Percentiles rank a stretch among this genome's conserved stretches.
Evolutionary conservation across 2,797 vertebrate genomes (phyloP).

Genomic region (Microchirus variegatus): DNA sequence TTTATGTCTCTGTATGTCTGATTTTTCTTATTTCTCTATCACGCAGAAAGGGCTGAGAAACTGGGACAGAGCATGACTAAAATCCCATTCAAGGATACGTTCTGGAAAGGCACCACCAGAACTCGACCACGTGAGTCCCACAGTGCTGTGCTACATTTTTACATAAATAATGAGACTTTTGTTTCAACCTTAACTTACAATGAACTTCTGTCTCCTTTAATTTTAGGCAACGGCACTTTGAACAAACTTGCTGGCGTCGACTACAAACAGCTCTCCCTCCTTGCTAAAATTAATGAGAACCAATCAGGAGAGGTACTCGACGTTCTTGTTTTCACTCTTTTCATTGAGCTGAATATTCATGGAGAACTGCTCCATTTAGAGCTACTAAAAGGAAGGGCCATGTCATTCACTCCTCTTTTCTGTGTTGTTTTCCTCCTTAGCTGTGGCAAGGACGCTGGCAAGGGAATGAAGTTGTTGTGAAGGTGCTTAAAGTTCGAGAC

Average conservation of each 20-base stretch:
- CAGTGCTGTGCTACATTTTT: constrained; percentile 6
- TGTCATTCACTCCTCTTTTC: background rate
- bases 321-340: background rate
- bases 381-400: background rate
- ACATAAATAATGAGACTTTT: constrained; percentile 17
- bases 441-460: constrained; percentile 98
- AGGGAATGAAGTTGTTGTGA: constrained; percentile 92
- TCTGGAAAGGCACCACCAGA: constrained; percentile 98
- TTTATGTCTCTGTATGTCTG: background rate
- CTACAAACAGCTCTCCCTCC: constrained; percentile 90
- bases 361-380: constrained; percentile 2
- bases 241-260: constrained; percentile 97
- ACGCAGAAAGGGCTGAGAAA: constrained; percentile 93
- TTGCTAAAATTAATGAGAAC: constrained; percentile 92
- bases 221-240: constrained; percentile 93
- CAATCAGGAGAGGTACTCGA: constrained; percentile 93
- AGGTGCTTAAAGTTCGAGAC: constrained; percentile 92
- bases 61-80: constrained; percentile 92
- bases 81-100: constrained; percentile 96
- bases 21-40: background rate
- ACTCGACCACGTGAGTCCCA: constrained; percentile 91
- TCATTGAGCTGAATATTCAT: background rate
- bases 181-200: constrained; percentile 8
- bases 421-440: constrained; percentile 63
- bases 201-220: constrained; percentile 27